A percentile compares a stretch with the other conserved stretches of the same genome.
These are phyloP conservation scores for Elephantulus edwardii DNA, from an alignment of 2,113 vertebrate species.

Conservation along the genomic window DNA sequence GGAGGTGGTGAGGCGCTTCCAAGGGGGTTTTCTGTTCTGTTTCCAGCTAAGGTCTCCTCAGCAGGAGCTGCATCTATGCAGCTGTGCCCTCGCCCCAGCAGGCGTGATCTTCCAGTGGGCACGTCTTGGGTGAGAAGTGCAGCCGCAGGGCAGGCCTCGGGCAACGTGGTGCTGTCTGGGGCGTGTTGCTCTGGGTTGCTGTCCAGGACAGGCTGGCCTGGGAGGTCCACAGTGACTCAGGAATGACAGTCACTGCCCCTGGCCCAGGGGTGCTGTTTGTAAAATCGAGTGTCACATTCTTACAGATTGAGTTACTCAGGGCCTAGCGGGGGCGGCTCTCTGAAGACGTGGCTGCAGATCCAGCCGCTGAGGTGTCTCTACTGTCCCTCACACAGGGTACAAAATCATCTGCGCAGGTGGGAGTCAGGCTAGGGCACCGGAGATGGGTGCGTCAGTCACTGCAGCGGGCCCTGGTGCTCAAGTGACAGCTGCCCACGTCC, in stretches of 20 bases:
- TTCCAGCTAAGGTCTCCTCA: background rate
- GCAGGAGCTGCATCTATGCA: background rate
- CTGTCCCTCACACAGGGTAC: background rate
- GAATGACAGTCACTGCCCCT: slow-evolving; percentile 54
- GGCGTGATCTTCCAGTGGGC: too few species aligned
- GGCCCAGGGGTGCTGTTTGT: slow-evolving; percentile 41
- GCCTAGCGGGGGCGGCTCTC: slow-evolving; percentile 47
- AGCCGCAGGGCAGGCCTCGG: background rate
- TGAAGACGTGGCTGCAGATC: background rate
- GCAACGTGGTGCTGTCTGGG: slow-evolving; percentile 8
- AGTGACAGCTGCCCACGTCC: background rate
- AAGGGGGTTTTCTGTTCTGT: background rate
- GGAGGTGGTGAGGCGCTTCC: background rate
- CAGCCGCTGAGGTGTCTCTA: background rate
- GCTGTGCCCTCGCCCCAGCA: background rate
- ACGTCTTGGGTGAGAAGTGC: background rate
- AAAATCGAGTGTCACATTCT: slow-evolving; percentile 65
- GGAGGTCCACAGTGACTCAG: slow-evolving; percentile 7
- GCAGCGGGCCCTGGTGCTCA: background rate
- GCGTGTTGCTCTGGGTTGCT: background rate
- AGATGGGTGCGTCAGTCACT: background rate
- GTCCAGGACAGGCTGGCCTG: background rate
- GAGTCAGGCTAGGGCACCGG: background rate
- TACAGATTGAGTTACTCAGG: slow-evolving; percentile 10
- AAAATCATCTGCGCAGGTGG: background rate